Base-by-base conservation (phyloP, 2,113 vertebrate genomes). In the Dascyllus trimaculatus region DNA sequence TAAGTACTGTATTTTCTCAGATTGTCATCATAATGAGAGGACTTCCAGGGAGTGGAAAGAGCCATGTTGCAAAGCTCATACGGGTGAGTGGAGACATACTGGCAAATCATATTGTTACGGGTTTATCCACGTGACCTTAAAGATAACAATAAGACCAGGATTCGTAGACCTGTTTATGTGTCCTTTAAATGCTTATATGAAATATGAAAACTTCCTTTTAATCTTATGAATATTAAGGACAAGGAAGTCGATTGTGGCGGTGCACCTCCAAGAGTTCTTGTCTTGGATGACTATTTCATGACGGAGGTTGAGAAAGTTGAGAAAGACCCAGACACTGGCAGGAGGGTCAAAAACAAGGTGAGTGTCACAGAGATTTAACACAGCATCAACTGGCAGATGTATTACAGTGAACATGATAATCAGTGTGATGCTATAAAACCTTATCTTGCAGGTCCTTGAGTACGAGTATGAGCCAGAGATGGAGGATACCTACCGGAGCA, bases 11-110 rank as follows among this genome's bases (percentile, higher is more conserved):
- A 54, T 91, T 17, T 46, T 92, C 92, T 93, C 93, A 99, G 98
- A 99, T 99, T 91, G 98, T 99, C 65, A 96, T 99, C 76, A 99
- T 99, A 72, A 99, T 99, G 98, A 95, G 98, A 93, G 98, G 98
- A 5, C 93, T 99, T 74, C 98, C 98, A 65, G 98, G 98, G 91
- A 99, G 98, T 63, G 98, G 98, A 63, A 99, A 99, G 92, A 98
- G 97, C 26, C 98, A 99, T n/a, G 97, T 99, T 59, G 98, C 98
- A 80, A 99, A 99, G 85, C 97, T 99, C 59, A 98, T 99, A 81
- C 94, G 98, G 85, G 98, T 99, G 80, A 94, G 96, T 96, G 1
- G 9, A 58, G 17, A 51, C 56, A 25, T 29, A 22, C 4, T 3
- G 54, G 29, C 19, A 64, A 54, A 52, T 72, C 35, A 71, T 38